A percentile compares a stretch with the other conserved stretches of the same genome.
Evolutionary conservation across 1,140 invertebrate species (phyloP).

Genomic region (Augochlora pura): DNA sequence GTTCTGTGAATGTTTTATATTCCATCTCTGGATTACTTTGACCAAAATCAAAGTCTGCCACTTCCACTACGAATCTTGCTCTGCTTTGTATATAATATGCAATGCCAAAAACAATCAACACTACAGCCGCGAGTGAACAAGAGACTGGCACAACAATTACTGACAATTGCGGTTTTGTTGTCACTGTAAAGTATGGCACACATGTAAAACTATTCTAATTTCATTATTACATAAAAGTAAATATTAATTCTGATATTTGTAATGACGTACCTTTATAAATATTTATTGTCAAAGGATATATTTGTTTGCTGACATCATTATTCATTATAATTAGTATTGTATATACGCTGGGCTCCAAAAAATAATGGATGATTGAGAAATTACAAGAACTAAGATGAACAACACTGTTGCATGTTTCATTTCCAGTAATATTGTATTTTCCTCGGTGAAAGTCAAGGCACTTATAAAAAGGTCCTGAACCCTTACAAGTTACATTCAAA

Average conservation of each 20-base stretch:
- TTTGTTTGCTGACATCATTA: constrained; percentile 86
- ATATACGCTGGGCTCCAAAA: constrained; percentile 83
- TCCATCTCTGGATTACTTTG: constrained; percentile 87
- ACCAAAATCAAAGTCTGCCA: constrained; percentile 93
- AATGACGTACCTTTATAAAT: constrained; percentile 88
- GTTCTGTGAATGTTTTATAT: constrained; percentile 91
- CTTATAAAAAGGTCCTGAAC: constrained; percentile 85
- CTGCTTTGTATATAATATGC: constrained; percentile 91
- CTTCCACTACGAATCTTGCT: constrained; percentile 89
- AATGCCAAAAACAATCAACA: constrained; percentile 90
- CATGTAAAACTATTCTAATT: constrained; percentile 13
- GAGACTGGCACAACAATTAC: constrained; percentile 91
- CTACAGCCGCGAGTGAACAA: constrained; percentile 88
- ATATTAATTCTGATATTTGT: background rate
- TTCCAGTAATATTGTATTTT: constrained; percentile 88
- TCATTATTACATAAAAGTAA: constrained; percentile 15
- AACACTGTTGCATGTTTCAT: constrained; percentile 84
- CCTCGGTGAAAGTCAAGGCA: constrained; percentile 84
- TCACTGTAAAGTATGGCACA: constrained; percentile 79
- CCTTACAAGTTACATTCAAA: constrained; percentile 86
- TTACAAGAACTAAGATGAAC: constrained; percentile 80
- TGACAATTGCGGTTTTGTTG: constrained; percentile 88
- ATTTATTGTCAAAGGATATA: constrained; percentile 87
- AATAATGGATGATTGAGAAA: constrained; percentile 85
- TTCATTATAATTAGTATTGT: constrained; percentile 87